A percentile compares a stretch with the other conserved stretches of the same genome.
Conservation (phyloP, 2,797 vertebrate species). For the Echeneis naucrates region DNA sequence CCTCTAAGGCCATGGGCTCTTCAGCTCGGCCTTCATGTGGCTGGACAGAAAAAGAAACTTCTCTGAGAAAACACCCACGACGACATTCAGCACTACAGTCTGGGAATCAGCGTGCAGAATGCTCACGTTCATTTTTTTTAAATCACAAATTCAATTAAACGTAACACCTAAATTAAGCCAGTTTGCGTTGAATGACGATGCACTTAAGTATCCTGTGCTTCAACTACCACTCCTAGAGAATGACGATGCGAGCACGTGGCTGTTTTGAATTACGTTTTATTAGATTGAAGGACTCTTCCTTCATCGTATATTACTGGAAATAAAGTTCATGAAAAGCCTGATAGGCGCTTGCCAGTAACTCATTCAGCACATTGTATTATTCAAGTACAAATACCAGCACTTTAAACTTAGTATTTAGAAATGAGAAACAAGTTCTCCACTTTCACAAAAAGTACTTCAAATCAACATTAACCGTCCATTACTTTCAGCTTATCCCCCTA, state of each 20-base stretch:
- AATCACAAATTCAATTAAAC: not conserved
- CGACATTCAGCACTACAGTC: no score
- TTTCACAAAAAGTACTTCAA: not conserved
- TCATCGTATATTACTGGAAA: not conserved
- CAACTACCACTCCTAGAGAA: no score
- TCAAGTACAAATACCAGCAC: not conserved
- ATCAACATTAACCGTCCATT: not conserved
- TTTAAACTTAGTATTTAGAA: not conserved
- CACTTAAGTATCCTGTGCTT: not conserved
- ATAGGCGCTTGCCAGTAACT: not conserved
- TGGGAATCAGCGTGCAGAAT: not conserved
- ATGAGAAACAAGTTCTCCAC: not conserved
- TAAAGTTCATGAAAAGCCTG: not conserved
- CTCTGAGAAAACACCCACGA: constrained; percentile 8
- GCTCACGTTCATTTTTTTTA: not conserved
- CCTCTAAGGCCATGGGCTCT: constrained; percentile 11
- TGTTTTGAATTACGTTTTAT: not conserved
- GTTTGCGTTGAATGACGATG: not conserved
- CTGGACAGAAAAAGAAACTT: constrained; percentile 5
- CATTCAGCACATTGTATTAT: not conserved
- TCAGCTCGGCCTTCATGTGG: constrained; percentile 4
- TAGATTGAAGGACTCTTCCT: not conserved
- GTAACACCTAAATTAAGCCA: not conserved
- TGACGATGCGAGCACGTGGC: not conserved
- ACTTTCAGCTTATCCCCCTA: not conserved